These are phyloP conservation scores for Eilema depressum DNA, from an alignment of 2,888 invertebrate species.

Conservation along the genomic window DNA sequence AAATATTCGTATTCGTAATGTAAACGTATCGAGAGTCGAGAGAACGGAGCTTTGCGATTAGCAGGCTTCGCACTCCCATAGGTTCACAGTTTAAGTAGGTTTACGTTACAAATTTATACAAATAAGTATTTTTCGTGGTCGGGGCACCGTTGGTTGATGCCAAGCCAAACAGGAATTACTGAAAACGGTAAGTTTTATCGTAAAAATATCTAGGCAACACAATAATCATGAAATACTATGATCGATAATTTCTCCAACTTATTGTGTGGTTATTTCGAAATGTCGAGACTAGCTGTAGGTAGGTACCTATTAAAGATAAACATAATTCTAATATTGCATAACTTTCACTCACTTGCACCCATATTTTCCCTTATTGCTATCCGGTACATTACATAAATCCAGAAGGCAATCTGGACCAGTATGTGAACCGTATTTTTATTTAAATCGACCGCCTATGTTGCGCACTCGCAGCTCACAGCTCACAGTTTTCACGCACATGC, in stretches of 20 bases:
- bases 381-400: constrained; percentile 35
- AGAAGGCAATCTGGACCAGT: constrained; percentile 20
- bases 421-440: constrained; percentile 37
- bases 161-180: no score
- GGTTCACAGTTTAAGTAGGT: no score
- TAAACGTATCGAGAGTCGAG: no score
- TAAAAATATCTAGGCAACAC: no score
- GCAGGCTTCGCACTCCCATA: no score
- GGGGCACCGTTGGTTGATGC: no score
- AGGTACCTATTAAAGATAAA: neutral
- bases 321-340: neutral
- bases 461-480: constrained; percentile 26
- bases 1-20: no score
- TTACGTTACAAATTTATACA: no score
- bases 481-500: constrained; percentile 43
- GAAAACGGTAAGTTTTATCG: no score
- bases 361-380: constrained; percentile 7
- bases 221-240: neutral
- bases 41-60: no score
- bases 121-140: no score
- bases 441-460: constrained; percentile 30
- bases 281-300: neutral
- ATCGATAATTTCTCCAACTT: neutral
- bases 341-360: neutral
- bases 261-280: neutral